phyloP scores from a whole-genome alignment of 2,113 vertebrate genomes.

The Tragelaphus scriptus region DNA sequence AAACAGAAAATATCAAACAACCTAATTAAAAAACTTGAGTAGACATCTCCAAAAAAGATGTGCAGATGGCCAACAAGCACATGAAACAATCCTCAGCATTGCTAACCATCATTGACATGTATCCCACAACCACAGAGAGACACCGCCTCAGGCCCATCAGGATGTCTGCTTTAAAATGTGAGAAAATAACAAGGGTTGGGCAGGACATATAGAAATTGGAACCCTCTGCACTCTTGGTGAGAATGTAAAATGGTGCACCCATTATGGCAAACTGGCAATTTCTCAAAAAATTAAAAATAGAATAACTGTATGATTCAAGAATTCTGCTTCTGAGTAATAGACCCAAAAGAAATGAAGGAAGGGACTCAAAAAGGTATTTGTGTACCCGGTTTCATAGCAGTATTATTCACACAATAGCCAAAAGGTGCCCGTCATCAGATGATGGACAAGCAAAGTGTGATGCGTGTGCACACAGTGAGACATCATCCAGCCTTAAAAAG shows the following conservation, averaged over 20 bases:
- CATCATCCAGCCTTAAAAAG: background rate
- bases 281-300: background rate
- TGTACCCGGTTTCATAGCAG: background rate
- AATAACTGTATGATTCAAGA: background rate
- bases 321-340: background rate
- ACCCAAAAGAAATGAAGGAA: background rate
- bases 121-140: background rate
- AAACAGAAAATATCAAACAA: background rate
- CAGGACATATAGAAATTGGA: background rate
- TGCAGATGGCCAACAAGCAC: background rate
- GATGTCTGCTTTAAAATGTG: background rate
- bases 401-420: fast-evolving
- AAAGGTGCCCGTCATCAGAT: fast-evolving
- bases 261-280: background rate
- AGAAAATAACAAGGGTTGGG: background rate
- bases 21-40: background rate
- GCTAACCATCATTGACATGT: background rate
- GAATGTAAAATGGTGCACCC: background rate
- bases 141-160: fast-evolving
- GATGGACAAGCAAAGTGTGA: fast-evolving
- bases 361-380: background rate
- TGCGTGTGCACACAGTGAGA: fast-evolving
- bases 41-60: background rate
- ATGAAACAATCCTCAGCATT: background rate
- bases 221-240: too few relatives aligned